A percentile compares a stretch with the other conserved stretches of the same genome.
phyloP scores from a whole-genome alignment of 1,140 invertebrate genomes.

The Nixonia krombeini region DNA sequence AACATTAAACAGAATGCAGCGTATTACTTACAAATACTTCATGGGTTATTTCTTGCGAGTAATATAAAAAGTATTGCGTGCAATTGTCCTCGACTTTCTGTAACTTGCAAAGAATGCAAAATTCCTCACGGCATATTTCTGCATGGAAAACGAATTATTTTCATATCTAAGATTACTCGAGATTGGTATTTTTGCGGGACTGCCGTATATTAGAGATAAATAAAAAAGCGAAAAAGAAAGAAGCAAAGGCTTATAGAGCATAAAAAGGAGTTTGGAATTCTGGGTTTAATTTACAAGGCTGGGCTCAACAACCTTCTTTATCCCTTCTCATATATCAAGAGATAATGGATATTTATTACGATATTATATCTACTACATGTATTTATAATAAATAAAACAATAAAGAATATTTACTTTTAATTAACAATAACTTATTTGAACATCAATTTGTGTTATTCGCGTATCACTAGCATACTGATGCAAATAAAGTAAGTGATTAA shows the following conservation, averaged over 20 bases:
- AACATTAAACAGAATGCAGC: too few species aligned
- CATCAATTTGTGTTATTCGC: too few species aligned
- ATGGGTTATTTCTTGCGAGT: too few species aligned
- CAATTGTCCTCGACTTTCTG: too few species aligned
- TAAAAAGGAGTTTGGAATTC: background rate
- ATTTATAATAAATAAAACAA: too few species aligned
- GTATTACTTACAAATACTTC: too few species aligned
- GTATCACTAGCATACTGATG: too few species aligned
- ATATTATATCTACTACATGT: background rate
- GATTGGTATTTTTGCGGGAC: conserved; percentile 8
- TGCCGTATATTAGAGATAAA: conserved; percentile 1
- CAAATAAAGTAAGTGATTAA: too few species aligned
- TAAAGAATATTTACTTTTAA: too few species aligned
- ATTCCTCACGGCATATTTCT: conserved; percentile 2
- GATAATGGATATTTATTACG: background rate
- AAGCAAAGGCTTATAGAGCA: background rate
- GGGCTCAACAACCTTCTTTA: background rate
- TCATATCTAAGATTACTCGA: conserved; percentile 10
- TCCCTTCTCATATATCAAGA: background rate
- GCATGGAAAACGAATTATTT: conserved; percentile 1
- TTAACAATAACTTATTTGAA: too few species aligned
- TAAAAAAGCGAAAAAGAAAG: background rate
- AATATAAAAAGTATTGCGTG: too few species aligned
- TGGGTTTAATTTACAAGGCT: background rate
- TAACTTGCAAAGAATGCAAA: background rate